These are phyloP conservation scores for Cydia fagiglandana DNA, from an alignment of 1,140 invertebrate species.

Conservation along the genomic window DNA sequence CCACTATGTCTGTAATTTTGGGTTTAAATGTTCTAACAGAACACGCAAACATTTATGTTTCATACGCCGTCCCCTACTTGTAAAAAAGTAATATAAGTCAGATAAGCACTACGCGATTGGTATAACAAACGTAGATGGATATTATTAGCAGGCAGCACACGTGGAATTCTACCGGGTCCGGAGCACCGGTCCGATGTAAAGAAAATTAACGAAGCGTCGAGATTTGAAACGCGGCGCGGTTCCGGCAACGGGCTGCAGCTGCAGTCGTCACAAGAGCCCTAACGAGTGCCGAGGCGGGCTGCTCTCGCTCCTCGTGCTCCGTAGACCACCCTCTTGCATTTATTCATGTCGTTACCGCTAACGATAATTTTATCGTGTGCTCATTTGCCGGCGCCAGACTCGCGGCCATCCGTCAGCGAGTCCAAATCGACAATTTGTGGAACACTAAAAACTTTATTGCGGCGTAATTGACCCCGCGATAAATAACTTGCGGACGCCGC, in stretches of 20 bases:
- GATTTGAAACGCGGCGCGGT: slow-evolving; percentile 35
- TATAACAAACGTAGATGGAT: background rate
- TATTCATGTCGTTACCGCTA: slow-evolving; percentile 81
- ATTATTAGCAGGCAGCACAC: slow-evolving; percentile 31
- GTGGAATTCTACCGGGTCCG: slow-evolving; percentile 6
- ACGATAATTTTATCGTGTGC: slow-evolving; percentile 81
- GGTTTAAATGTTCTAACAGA: no score
- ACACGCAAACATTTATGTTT: no score
- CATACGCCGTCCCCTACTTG: background rate
- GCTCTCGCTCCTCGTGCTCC: slow-evolving; percentile 51
- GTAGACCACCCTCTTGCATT: slow-evolving; percentile 77
- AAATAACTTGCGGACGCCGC: slow-evolving; percentile 47
- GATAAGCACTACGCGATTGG: background rate
- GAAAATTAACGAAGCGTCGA: slow-evolving; percentile 44
- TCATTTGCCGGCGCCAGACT: slow-evolving; percentile 78
- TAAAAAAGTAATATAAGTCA: background rate
- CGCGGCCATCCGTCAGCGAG: slow-evolving; percentile 73
- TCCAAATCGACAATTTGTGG: slow-evolving; percentile 76
- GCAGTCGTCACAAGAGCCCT: slow-evolving; percentile 64
- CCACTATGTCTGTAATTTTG: no score
- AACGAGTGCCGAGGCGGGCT: slow-evolving; percentile 56
- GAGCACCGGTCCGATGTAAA: slow-evolving; percentile 38
- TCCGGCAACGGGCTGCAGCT: slow-evolving; percentile 35
- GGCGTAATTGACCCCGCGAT: slow-evolving; percentile 68
- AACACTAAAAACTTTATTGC: slow-evolving; percentile 77